Percentiles rank a stretch among this genome's conserved stretches.
phyloP scores from a whole-genome alignment of 1,140 invertebrate species.

The Drosophila micromelanica region DNA sequence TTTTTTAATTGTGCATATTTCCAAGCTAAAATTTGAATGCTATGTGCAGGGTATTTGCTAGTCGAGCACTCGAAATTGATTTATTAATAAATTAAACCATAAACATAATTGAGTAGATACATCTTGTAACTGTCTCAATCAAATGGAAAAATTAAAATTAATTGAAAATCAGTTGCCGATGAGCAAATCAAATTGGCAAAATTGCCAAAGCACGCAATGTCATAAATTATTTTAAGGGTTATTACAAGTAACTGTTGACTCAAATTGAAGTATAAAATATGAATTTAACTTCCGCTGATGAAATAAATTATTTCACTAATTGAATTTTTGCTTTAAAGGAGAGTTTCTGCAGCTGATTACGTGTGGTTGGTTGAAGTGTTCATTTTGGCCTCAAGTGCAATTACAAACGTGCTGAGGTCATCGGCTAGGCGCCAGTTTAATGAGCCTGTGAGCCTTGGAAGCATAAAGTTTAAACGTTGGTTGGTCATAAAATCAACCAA shows the following conservation, averaged over 20 bases:
- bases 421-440: constrained; percentile 63
- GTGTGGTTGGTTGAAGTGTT: constrained; percentile 10
- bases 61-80: too few species aligned
- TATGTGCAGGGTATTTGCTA: neutral
- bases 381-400: neutral
- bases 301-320: constrained; percentile 17
- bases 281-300: neutral
- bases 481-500: constrained; percentile 72
- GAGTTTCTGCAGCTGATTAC: neutral
- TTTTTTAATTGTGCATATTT: too few species aligned
- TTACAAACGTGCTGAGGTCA: constrained; percentile 57
- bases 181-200: neutral
- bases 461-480: constrained; percentile 57
- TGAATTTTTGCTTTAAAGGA: constrained; percentile 3
- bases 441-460: constrained; percentile 2
- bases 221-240: neutral
- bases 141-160: constrained; percentile 9
- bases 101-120: constrained; percentile 21
- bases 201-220: neutral
- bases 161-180: constrained; percentile 14
- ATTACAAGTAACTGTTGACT: neutral
- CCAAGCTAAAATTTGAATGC: too few species aligned
- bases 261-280: constrained; percentile 6
- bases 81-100: constrained; percentile 3
- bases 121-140: constrained; percentile 6